Percentiles rank a stretch among this genome's conserved stretches.
Evolutionary conservation across 2,888 invertebrate species (phyloP).

Genomic region (Macaria liturata): DNA sequence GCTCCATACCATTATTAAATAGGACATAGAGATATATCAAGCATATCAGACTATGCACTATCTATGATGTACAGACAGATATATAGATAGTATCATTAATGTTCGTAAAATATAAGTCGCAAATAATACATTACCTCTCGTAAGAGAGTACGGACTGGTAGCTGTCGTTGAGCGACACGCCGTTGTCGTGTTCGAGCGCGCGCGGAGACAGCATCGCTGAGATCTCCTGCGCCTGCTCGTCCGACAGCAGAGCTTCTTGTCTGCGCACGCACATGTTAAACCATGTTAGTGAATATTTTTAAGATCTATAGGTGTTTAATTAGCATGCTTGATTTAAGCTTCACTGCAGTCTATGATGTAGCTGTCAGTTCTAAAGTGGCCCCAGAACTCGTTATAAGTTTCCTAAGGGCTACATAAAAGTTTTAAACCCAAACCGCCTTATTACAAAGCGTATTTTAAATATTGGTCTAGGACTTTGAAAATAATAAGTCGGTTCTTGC

Average conservation of each 20-base stretch:
- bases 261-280: constrained; percentile 62
- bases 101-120: too few relatives aligned
- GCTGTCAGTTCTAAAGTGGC: too few relatives aligned
- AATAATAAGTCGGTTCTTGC: too few relatives aligned
- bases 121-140: constrained; percentile 71
- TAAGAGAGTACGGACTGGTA: constrained; percentile 83
- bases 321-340: neutral
- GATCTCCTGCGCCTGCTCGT: constrained; percentile 95
- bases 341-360: too few relatives aligned
- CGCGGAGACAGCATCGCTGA: constrained; percentile 89
- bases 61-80: too few relatives aligned
- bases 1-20: too few relatives aligned
- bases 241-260: constrained; percentile 91
- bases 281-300: neutral
- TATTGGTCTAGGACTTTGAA: too few relatives aligned
- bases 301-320: neutral
- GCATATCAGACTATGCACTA: too few relatives aligned
- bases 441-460: too few relatives aligned
- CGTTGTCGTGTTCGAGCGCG: constrained; percentile 71
- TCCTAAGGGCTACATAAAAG: neutral
- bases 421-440: constrained; percentile 29
- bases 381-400: neutral
- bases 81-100: too few relatives aligned
- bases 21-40: too few relatives aligned
- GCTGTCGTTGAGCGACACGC: constrained; percentile 82